Conservation (phyloP, 1,140 invertebrate genomes). For the Proctacanthus coquilletti region DNA sequence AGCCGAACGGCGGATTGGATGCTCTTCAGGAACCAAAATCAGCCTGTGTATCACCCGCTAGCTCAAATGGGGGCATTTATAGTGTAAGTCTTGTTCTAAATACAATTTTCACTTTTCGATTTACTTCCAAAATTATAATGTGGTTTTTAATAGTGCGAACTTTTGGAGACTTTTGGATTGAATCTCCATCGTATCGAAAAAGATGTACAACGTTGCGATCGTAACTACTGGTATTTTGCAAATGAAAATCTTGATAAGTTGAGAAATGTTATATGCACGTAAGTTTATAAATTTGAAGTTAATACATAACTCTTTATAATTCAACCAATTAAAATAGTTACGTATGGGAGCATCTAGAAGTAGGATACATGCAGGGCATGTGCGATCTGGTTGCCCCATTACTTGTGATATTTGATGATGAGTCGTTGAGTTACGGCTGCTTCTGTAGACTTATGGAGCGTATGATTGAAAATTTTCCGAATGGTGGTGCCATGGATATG, state of each 20-base stretch:
- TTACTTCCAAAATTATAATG: conserved; percentile 2
- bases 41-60: conserved; percentile 59
- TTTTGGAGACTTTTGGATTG: conserved; percentile 73
- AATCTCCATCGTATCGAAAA: conserved; percentile 93
- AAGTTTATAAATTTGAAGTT: conserved; percentile 27
- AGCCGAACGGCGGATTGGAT: conserved; percentile 19
- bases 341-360: conserved; percentile 86
- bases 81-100: conserved; percentile 40
- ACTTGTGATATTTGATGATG: conserved; percentile 83
- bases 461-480: conserved; percentile 84
- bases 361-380: conserved; percentile 87
- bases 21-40: conserved; percentile 33
- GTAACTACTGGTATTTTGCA: conserved; percentile 84
- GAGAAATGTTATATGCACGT: conserved; percentile 94
- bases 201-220: conserved; percentile 87
- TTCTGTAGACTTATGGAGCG: conserved; percentile 82
- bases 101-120: not conserved
- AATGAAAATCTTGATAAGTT: conserved; percentile 81
- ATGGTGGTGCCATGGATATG: conserved; percentile 83
- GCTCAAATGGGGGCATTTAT: conserved; percentile 75
- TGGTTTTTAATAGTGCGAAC: conserved; percentile 42
- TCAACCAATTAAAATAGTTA: conserved; percentile 40
- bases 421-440: conserved; percentile 80
- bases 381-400: conserved; percentile 88
- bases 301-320: not conserved